Base-by-base conservation (phyloP, 2,888 invertebrate genomes). In the Aporophyla lueneburgensis region DNA sequence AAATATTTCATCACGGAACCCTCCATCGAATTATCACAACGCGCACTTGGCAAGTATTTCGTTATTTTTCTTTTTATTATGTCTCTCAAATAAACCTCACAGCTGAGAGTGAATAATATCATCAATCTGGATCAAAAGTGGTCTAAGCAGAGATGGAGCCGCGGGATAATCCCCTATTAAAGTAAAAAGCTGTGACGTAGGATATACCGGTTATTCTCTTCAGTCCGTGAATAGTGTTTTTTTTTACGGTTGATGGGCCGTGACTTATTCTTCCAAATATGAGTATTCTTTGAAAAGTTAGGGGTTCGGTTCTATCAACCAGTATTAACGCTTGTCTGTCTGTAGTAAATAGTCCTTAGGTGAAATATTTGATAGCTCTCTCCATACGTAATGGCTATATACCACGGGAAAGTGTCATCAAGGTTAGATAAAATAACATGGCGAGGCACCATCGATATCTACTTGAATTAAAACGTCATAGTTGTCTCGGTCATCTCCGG, bases 61-160 rank as follows among this genome's bases (percentile, higher is more conserved):
- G 14, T 61, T 70, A 83, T 76, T 43, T 51, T 66, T 70, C 66
- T 71, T 82, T 85, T 78, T 68, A 78, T 78, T 65, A 43, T 19
- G 43, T 53, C 56, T 46, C 61, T 56, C 73, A 76, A 74, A 80
- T 87, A 79, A 74, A 78, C 33, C 66, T 73, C 86, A 65, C 76
- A 81, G 74, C 67, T 78, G 71, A 72, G 27, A 80, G 73, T 83
- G 79, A 87, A 89, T 90, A 88, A 87, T 81, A 86, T 79, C 86
- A 90, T 90, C 84, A 84, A 86, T 90, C 89, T 89, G 77, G 87
- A 79, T 86, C 81, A 65, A 58, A 53, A 73, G 43, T 40, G 70
- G 68, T 54, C 80, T 71, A 72, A 76, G 76, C 74, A 83, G 87
- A 70, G 74, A 24, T 65, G 51, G 61, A 66, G 59, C 53, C 63